A percentile compares a stretch with the other conserved stretches of the same genome.
Evolutionary conservation across 2,113 vertebrate species (phyloP).

Genomic region (Rhineura floridana): DNA sequence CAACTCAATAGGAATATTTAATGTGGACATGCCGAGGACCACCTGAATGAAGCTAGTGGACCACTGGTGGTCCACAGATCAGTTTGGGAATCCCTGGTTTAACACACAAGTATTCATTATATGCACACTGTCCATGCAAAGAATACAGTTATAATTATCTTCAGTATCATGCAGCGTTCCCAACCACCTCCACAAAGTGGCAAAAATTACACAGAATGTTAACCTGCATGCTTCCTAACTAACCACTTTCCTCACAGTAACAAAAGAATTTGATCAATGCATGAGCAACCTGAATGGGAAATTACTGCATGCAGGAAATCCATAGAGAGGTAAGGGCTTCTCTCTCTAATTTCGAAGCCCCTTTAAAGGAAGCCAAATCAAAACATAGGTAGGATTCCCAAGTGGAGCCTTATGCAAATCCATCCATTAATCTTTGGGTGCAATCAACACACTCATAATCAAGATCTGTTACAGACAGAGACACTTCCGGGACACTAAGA

Average conservation of each 20-base stretch:
- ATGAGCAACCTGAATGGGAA: neutral
- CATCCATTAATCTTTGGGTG: neutral
- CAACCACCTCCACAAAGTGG: conserved; percentile 8
- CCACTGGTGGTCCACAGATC: too few relatives aligned
- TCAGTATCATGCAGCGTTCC: neutral
- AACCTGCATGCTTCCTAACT: neutral
- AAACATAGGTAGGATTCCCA: neutral
- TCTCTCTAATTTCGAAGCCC: neutral
- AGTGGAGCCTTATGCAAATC: neutral
- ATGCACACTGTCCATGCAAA: conserved; percentile 9
- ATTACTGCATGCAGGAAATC: fast-evolving
- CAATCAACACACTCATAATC: fast-evolving
- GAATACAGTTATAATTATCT: neutral
- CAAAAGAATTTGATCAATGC: neutral
- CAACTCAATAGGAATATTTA: too few relatives aligned
- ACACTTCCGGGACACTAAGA: neutral
- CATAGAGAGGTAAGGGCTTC: neutral
- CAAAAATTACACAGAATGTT: neutral
- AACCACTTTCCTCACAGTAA: neutral
- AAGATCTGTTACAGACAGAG: fast-evolving
- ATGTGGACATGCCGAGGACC: too few relatives aligned
- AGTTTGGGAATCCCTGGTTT: too few relatives aligned
- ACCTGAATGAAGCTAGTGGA: too few relatives aligned
- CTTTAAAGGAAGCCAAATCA: neutral
- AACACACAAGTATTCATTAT: too few relatives aligned